Base-by-base conservation (phyloP, 2,888 invertebrate genomes). In the Mimachlamys varia region DNA sequence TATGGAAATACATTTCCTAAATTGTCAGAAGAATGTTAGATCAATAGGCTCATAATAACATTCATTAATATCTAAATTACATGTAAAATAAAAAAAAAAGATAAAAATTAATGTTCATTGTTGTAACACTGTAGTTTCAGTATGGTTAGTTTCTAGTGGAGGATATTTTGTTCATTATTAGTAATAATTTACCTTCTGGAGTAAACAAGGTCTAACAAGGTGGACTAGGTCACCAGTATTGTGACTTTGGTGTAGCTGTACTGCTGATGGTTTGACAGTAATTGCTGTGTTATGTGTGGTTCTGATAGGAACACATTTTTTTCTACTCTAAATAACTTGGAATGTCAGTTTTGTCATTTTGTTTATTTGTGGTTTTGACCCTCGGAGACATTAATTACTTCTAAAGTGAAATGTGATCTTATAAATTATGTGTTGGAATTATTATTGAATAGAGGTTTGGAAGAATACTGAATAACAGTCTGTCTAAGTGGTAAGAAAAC, bases 141-240 rank as follows among this genome's bases (percentile, higher is more conserved):
- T 76, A 33, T 27, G 76, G 27, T 76, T 27, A 27, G 27, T 27
- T 76, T 76, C 33, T 27, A 76, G 33, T 76, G 76, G 17, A 15
- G 76, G 76, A 76, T 1, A 76, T 33, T 58, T 76, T 76, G 76
- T 76, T 76, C 27, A 76, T 76, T 27, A 76, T 76, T 76, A 76
- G 22, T 27, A 76, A 76, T 44, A 5, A 44, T 44, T 5, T 44
- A 44, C 3, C 1, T 76, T 27, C 27, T 33, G 0, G 76, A 27
- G 44, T 44, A 44, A 44, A 44, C 7, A 44, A 33, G 76, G 33
- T 76, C 33, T 76, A 76, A 12, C 4, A 27, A 76, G 76, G 76
- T 76, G 27, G 27, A 33, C 12, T 7, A 33, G 76, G 33, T 33
- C 27, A 33, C 33, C 33, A 13, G 76, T 33, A 33, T 33, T 22